phyloP scores from a whole-genome alignment of 1,140 invertebrate genomes.

The Pogonomyrmex barbatus region DNA sequence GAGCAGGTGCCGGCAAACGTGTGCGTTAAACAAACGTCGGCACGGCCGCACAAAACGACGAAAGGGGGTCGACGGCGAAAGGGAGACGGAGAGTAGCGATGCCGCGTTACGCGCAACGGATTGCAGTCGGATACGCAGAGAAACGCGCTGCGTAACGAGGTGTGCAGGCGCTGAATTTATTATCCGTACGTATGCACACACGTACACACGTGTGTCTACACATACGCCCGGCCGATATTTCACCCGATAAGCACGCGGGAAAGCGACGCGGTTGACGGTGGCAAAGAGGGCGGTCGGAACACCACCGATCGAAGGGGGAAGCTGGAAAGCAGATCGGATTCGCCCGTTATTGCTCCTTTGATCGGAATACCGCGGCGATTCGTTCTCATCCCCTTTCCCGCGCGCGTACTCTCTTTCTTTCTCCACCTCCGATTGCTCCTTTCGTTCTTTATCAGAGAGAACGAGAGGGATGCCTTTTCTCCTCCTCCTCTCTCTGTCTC shows the following conservation, averaged over 20 bases:
- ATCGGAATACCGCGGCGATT: conserved; percentile 76
- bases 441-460: conserved; percentile 46
- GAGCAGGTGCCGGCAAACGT: neutral
- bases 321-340: conserved; percentile 75
- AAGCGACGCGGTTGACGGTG: conserved; percentile 74
- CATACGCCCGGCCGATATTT: conserved; percentile 72
- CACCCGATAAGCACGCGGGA: conserved; percentile 72
- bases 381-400: conserved; percentile 56
- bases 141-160: conserved; percentile 13
- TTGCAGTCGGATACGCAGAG: conserved; percentile 32
- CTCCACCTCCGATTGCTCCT: conserved; percentile 3
- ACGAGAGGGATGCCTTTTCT: conserved; percentile 22
- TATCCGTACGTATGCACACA: neutral
- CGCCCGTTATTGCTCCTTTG: conserved; percentile 79
- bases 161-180: conserved; percentile 17
- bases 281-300: conserved; percentile 64
- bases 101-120: conserved; percentile 16
- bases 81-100: neutral
- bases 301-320: conserved; percentile 59
- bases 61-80: neutral
- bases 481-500: conserved; percentile 47
- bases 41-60: conserved; percentile 3
- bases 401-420: conserved; percentile 13
- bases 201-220: neutral
- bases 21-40: conserved; percentile 29